These are phyloP conservation scores for Sinocyclocheilus anophthalmus DNA, from an alignment of 2,113 vertebrate genomes.

Conservation along the genomic window DNA sequence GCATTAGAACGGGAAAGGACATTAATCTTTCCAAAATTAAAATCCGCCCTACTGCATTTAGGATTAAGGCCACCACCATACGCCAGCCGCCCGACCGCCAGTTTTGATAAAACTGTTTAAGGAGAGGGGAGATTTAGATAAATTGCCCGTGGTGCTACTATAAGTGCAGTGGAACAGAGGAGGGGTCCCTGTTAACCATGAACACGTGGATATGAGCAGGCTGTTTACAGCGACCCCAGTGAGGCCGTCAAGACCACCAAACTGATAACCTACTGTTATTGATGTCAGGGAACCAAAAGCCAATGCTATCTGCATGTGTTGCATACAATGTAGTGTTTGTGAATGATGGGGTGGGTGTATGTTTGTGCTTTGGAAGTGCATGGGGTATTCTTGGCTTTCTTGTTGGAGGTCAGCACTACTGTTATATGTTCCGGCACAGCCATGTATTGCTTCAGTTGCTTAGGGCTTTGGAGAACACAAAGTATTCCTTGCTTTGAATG, in stretches of 20 bases:
- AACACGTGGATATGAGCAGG: conserved; percentile 64
- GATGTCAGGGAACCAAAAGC: conserved; percentile 70
- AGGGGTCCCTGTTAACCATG: conserved; percentile 65
- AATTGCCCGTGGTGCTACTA: conserved; percentile 81
- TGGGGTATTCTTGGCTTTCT: conserved; percentile 18
- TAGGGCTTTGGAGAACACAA: conserved; percentile 34
- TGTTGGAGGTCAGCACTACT: conserved; percentile 32
- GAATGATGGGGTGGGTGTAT: conserved; percentile 45
- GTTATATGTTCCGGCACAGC: conserved; percentile 31
- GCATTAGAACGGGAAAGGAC: conserved; percentile 83
- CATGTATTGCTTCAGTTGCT: conserved; percentile 38
- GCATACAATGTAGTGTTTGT: conserved; percentile 66
- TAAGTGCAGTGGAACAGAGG: conserved; percentile 66
- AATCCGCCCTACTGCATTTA: conserved; percentile 87
- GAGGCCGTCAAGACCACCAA: conserved; percentile 63
- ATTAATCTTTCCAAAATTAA: conserved; percentile 99
- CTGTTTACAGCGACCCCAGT: conserved; percentile 72
- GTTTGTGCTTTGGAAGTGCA: conserved; percentile 14
- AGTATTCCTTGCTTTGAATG: conserved; percentile 37
- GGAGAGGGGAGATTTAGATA: conserved; percentile 94
- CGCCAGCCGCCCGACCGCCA: conserved; percentile 87
- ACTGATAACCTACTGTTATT: conserved; percentile 69
- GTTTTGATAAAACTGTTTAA: conserved; percentile 98
- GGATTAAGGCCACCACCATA: conserved; percentile 91
- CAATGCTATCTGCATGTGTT: conserved; percentile 69